These are phyloP conservation scores for Polylopha cassiicola DNA, from an alignment of 2,888 invertebrate genomes.

Conservation along the genomic window DNA sequence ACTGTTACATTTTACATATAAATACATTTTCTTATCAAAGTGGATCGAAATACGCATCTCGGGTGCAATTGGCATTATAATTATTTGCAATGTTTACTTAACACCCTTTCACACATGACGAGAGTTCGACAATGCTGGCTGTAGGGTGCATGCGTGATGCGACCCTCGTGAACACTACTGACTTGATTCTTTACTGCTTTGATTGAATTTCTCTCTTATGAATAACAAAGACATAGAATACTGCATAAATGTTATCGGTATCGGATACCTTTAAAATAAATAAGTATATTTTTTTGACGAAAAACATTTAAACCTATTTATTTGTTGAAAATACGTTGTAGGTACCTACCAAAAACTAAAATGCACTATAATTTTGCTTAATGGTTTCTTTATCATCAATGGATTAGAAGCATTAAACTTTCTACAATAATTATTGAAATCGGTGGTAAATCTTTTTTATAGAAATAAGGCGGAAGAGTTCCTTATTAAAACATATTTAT, in stretches of 20 bases:
- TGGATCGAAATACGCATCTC: slow-evolving; percentile 49
- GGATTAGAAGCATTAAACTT: too few species aligned
- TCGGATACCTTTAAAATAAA: too few species aligned
- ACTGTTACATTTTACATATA: slow-evolving; percentile 64
- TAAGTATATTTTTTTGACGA: too few species aligned
- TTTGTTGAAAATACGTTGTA: too few species aligned
- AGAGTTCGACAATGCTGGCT: slow-evolving; percentile 58
- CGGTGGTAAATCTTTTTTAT: too few species aligned
- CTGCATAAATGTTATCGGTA: neutral
- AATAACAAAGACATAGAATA: slow-evolving; percentile 37
- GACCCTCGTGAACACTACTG: slow-evolving; percentile 35
- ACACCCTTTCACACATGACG: slow-evolving; percentile 78
- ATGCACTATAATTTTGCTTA: too few species aligned
- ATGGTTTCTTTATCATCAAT: too few species aligned
- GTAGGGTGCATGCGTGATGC: slow-evolving; percentile 39
- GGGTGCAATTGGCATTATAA: slow-evolving; percentile 73
- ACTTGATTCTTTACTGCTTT: slow-evolving; percentile 36
- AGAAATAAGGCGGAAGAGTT: too few species aligned
- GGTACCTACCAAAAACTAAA: too few species aligned
- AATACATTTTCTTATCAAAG: slow-evolving; percentile 68
- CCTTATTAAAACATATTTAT: too few species aligned
- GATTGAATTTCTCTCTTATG: slow-evolving; percentile 45
- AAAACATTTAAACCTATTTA: too few species aligned
- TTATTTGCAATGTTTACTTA: slow-evolving; percentile 79
- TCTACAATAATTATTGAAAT: too few species aligned